A percentile compares a stretch with the other conserved stretches of the same genome.
phyloP scores from a whole-genome alignment of 1,140 invertebrate species.

The Cydia splendana region DNA sequence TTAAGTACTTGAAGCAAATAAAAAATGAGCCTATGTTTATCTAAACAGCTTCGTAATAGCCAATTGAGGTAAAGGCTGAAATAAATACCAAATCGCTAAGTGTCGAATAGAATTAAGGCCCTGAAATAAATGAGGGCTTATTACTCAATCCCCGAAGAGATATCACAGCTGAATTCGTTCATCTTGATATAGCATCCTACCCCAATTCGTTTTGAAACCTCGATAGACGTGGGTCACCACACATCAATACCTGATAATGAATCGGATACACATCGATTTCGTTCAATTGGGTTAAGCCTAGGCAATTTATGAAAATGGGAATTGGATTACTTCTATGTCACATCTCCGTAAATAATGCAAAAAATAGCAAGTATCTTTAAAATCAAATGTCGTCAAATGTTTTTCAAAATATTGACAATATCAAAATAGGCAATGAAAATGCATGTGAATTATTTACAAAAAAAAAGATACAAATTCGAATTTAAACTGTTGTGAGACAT shows the following conservation, averaged over 20 bases:
- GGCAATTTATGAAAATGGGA: background rate
- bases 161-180: background rate
- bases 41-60: background rate
- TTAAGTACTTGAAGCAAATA: too few relatives aligned
- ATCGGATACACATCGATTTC: background rate
- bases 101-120: background rate
- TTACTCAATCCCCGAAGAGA: background rate
- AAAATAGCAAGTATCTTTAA: too few relatives aligned
- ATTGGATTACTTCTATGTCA: background rate
- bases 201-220: background rate
- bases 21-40: background rate
- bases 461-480: too few relatives aligned
- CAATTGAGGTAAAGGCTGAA: slow-evolving; percentile 8
- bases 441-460: too few relatives aligned
- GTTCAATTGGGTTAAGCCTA: background rate
- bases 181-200: background rate
- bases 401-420: background rate
- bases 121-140: slow-evolving; percentile 5
- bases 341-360: background rate
- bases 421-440: too few relatives aligned
- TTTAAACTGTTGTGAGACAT: too few relatives aligned
- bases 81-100: background rate
- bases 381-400: background rate
- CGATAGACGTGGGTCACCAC: background rate
- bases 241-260: background rate